A percentile compares a stretch with the other conserved stretches of the same genome.
These are phyloP conservation scores for Macquaria ambigua DNA, from an alignment of 2,113 vertebrate genomes.

Conservation along the genomic window DNA sequence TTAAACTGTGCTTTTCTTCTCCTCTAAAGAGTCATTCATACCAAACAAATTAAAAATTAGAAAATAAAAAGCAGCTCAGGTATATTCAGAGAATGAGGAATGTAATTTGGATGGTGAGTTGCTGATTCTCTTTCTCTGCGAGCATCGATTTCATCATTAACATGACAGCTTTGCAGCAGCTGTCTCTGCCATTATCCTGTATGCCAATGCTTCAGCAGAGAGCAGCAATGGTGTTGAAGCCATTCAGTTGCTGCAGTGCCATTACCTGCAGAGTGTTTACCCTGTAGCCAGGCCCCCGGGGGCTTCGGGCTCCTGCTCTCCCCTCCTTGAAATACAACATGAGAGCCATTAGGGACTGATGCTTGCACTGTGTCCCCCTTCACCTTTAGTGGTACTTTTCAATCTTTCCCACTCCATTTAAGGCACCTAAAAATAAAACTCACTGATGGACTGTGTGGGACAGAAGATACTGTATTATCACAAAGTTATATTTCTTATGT, in stretches of 20 bases:
- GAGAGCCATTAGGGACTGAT: slow-evolving; percentile 68
- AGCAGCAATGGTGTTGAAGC: slow-evolving; percentile 29
- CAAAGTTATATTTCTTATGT: slow-evolving; percentile 3
- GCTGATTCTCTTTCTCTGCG: background rate
- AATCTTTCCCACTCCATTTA: slow-evolving; percentile 52
- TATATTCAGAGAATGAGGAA: background rate
- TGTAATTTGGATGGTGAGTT: background rate
- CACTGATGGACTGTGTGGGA: slow-evolving; percentile 31
- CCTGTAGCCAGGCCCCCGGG: slow-evolving; percentile 6
- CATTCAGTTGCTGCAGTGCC: slow-evolving; percentile 40
- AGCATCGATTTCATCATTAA: slow-evolving; percentile 37
- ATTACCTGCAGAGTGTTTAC: slow-evolving; percentile 74
- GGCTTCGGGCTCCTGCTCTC: slow-evolving; percentile 33
- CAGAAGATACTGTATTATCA: background rate
- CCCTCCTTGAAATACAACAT: slow-evolving; percentile 67
- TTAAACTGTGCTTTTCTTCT: background rate
- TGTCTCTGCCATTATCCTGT: slow-evolving; percentile 26
- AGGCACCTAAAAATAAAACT: slow-evolving; percentile 59
- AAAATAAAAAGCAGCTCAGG: background rate
- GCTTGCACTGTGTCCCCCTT: slow-evolving; percentile 38
- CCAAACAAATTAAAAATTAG: fast-evolving
- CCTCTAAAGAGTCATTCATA: background rate
- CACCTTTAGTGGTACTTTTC: slow-evolving; percentile 49
- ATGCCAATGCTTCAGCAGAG: slow-evolving; percentile 27
- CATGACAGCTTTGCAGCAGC: slow-evolving; percentile 49